Evolutionary conservation across 2,888 invertebrate genomes (phyloP).

Genomic region (Pomacea canaliculata): DNA sequence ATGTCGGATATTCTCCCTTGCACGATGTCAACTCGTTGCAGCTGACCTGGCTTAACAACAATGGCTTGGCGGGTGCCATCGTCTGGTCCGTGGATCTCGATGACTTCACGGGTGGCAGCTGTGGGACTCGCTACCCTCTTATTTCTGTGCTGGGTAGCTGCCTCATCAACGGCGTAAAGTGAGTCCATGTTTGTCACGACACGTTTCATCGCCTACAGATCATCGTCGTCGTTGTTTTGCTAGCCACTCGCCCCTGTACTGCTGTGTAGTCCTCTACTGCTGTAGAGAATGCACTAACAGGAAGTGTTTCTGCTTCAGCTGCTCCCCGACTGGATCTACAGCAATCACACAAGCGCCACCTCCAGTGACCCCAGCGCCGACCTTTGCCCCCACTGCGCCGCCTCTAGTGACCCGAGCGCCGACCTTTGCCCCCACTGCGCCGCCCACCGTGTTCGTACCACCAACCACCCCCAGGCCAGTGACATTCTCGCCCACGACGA

Average conservation of each 20-base stretch:
- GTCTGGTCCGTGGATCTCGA: conserved; percentile 18
- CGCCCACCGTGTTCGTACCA: too few relatives aligned
- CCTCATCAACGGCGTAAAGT: conserved; percentile 8
- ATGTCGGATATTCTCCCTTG: too few relatives aligned
- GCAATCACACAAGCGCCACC: too few relatives aligned
- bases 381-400: not conserved
- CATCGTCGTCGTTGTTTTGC: too few relatives aligned
- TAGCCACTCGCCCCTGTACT: too few relatives aligned
- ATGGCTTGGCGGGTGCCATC: conserved; percentile 13
- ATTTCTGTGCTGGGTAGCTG: not conserved
- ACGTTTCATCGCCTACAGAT: not conserved
- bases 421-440: not conserved
- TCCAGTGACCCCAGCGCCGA: too few relatives aligned
- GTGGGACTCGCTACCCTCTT: conserved; percentile 8
- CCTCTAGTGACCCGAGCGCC: too few relatives aligned
- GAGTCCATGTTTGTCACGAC: not conserved
- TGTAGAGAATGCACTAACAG: too few relatives aligned
- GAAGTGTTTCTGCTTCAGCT: too few relatives aligned
- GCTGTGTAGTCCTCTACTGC: too few relatives aligned
- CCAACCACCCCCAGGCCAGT: not conserved
- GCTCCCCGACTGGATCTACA: too few relatives aligned
- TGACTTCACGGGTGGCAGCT: conserved; percentile 12
- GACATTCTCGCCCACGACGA: not conserved
- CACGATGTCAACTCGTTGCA: not conserved
- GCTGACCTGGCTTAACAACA: conserved; percentile 10